These are phyloP conservation scores for Salvelinus sp. DNA, from an alignment of 2,113 vertebrate species.

Conservation along the genomic window DNA sequence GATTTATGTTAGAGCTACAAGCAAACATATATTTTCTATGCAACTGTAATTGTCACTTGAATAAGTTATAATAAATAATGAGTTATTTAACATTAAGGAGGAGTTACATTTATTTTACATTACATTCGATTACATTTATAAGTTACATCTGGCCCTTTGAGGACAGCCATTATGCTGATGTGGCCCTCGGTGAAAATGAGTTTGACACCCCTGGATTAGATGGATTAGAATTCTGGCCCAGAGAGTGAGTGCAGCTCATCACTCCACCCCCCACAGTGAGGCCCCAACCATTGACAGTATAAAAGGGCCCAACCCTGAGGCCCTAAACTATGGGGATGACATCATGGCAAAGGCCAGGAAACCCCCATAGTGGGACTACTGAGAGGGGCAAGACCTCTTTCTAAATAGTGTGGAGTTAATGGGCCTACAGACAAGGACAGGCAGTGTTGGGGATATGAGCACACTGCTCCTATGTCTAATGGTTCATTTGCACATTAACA, in stretches of 20 bases:
- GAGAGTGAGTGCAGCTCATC: neutral
- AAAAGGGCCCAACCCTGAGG: slow-evolving; percentile 14
- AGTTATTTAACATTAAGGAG: too few species aligned
- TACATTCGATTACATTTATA: too few species aligned
- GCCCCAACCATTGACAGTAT: neutral
- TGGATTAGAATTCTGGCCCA: slow-evolving; percentile 33
- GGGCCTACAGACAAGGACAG: slow-evolving; percentile 36
- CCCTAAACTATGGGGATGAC: slow-evolving; percentile 50
- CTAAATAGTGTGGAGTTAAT: slow-evolving; percentile 10
- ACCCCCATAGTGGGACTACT: too few species aligned
- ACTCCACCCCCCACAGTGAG: slow-evolving; percentile 11
- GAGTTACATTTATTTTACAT: too few species aligned
- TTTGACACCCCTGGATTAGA: too few species aligned
- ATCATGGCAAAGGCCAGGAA: slow-evolving; percentile 8
- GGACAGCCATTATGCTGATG: too few species aligned
- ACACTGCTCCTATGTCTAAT: neutral
- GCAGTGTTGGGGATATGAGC: slow-evolving; percentile 18
- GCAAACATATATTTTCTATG: too few species aligned
- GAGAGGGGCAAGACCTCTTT: slow-evolving; percentile 5
- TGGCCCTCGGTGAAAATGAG: too few species aligned
- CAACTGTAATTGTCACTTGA: too few species aligned
- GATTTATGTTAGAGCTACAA: too few species aligned
- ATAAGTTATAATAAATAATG: too few species aligned
- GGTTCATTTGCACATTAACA: slow-evolving; percentile 37
- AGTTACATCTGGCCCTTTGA: too few species aligned